phyloP scores from a whole-genome alignment of 1,140 invertebrate genomes.

The Harpegnathos saltator region DNA sequence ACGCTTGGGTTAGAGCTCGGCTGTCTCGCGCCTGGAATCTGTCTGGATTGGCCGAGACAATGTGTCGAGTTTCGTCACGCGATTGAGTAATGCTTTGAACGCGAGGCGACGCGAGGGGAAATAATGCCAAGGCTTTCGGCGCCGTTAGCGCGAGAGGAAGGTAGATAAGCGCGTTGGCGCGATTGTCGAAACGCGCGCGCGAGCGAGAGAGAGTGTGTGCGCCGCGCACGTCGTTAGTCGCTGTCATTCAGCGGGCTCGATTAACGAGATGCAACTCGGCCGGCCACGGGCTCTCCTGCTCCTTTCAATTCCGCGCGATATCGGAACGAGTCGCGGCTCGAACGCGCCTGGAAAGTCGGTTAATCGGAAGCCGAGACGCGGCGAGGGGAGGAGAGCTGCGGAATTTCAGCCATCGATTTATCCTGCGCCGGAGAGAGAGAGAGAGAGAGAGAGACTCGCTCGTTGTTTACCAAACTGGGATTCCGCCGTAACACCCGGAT shows the following conservation, averaged over 20 bases:
- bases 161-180: conserved; percentile 61
- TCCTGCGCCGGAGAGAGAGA: background rate
- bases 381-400: background rate
- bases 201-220: too few relatives aligned
- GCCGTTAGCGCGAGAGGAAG: conserved; percentile 40
- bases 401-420: conserved; percentile 33
- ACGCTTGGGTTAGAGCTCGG: conserved; percentile 15
- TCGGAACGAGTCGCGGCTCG: background rate
- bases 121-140: conserved; percentile 79
- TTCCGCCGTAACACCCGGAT: conserved; percentile 25
- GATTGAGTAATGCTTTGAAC: conserved; percentile 76
- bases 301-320: background rate
- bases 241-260: too few relatives aligned
- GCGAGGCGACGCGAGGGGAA: conserved; percentile 72
- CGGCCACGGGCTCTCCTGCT: background rate
- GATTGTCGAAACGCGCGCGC: conserved; percentile 60
- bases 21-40: conserved; percentile 30
- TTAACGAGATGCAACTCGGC: background rate
- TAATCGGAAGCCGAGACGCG: conserved; percentile 8
- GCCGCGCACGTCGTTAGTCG: background rate
- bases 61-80: conserved; percentile 76
- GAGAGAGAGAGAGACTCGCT: background rate
- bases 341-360: conserved; percentile 38
- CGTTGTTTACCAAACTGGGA: conserved; percentile 2
- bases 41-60: conserved; percentile 54